Evolutionary conservation across 1,140 invertebrate genomes (phyloP).

Genomic region (Lordiphosa collinella): DNA sequence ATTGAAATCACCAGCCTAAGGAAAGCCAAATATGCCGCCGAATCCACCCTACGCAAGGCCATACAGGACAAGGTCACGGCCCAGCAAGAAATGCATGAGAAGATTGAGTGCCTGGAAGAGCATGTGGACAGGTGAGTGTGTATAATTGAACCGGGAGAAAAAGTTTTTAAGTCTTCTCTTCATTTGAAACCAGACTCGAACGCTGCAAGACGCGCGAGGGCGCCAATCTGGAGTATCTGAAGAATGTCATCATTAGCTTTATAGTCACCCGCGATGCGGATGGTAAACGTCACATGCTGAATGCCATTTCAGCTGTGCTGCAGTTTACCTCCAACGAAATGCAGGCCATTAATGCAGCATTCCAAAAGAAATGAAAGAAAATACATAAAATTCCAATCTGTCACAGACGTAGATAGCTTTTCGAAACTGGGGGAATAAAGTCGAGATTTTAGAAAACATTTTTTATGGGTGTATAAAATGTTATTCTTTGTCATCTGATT

Average conservation of each 20-base stretch:
- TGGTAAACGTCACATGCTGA: conserved; percentile 90
- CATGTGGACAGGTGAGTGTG: conserved; percentile 82
- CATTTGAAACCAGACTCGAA: conserved; percentile 82
- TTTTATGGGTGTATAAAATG: no score
- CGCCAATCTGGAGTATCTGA: conserved; percentile 93
- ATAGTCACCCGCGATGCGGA: conserved; percentile 86
- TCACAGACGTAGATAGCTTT: no score
- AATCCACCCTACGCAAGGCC: conserved; percentile 84
- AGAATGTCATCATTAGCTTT: conserved; percentile 93
- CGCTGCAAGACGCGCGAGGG: conserved; percentile 89
- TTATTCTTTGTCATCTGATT: no score
- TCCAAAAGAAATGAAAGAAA: conserved; percentile 60
- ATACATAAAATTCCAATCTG: not conserved
- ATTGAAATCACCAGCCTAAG: conserved; percentile 88
- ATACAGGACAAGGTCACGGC: conserved; percentile 82
- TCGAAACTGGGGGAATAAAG: no score
- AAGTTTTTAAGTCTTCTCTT: no score
- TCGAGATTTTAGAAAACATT: no score
- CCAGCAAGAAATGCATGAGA: conserved; percentile 82
- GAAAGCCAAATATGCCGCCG: conserved; percentile 86
- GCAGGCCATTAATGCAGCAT: conserved; percentile 80
- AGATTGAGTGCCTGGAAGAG: conserved; percentile 82
- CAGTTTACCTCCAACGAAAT: conserved; percentile 88
- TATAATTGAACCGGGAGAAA: no score
- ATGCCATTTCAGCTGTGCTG: conserved; percentile 92